phyloP scores from a whole-genome alignment of 2,113 vertebrate genomes.

The Cnemophilus loriae region DNA sequence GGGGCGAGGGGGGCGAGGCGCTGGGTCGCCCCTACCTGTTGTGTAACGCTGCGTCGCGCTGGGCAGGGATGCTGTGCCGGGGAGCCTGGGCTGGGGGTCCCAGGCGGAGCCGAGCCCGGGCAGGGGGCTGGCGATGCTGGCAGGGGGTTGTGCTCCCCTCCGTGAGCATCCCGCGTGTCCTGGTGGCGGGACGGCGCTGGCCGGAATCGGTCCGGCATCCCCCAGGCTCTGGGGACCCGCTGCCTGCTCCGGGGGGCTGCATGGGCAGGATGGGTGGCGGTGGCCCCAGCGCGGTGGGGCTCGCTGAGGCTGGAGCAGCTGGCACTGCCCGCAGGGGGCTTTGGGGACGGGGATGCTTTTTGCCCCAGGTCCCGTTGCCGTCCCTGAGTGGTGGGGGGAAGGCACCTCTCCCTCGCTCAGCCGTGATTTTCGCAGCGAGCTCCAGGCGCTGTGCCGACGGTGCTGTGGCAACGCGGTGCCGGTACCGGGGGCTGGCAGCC shows the following conservation, averaged over 20 bases:
- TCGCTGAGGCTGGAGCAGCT: background rate
- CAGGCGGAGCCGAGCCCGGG: background rate
- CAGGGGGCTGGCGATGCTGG: background rate
- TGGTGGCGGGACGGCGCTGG: background rate
- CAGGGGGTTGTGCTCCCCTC: background rate
- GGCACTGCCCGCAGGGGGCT: background rate
- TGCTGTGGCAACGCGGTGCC: background rate
- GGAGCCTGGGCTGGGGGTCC: background rate
- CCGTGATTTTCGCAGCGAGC: background rate
- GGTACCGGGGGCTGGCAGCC: background rate
- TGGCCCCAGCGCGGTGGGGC: background rate
- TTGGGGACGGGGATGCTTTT: background rate
- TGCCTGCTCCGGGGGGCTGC: background rate
- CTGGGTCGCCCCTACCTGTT: constrained; percentile 35
- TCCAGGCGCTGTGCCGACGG: background rate
- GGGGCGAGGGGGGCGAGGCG: background rate
- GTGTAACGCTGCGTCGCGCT: constrained; percentile 19
- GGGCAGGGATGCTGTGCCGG: background rate
- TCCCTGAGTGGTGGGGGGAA: background rate
- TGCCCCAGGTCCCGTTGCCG: accelerated
- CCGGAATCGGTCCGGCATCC: background rate
- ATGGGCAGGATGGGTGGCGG: background rate
- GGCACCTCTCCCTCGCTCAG: background rate
- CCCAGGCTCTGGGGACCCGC: background rate
- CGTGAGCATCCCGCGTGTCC: background rate